Evolutionary conservation across 2,113 vertebrate species (phyloP), one percentile per base, ranked within the genome.

Genomic region (Potamarius usumacintae): DNA sequence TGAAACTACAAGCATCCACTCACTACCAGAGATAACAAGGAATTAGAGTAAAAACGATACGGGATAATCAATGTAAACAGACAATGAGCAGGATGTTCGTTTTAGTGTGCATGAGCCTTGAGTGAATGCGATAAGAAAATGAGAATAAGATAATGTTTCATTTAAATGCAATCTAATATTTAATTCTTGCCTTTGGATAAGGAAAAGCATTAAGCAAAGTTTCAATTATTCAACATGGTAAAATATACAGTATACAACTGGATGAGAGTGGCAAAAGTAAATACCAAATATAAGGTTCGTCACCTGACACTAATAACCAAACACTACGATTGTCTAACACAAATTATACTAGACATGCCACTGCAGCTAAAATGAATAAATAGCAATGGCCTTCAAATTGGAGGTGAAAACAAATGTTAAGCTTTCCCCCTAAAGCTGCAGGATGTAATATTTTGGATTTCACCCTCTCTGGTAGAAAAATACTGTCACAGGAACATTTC

Each of bases 11-110:
- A 74, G 42, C 53, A 18, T 77, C 20, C 58, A 83, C 80, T 83
- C 80, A 71, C 48, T 77, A 65, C 58, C 52, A 72, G 18, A 77
- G 81, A 87, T 87, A 83, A 77, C 80, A 83, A 67, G 69, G 48
- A 87, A 76, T 74, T 74, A 74, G 79, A 76, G 69, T 58, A 72
- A 27, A 53, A 34, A n/a, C 7, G 5, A 52, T 72, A 87, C 74
- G 17, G 55, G 22, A 60, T 82, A 87, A 87, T 72, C 65, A 60
- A 20, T 60, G 53, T 82, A 80, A 80, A 80, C 63, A 81, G 78
- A 74, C 67, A 50, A 22, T 53, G 27, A 55, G 60, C 27, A 42
- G 62, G n/a, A 17, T 65, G 84, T 53, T 72, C n/a, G 30, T 63
- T 85, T n/a, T 85, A 55, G 30, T n/a, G 25, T 76, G 34, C 22